Base-by-base conservation (phyloP, 1,140 invertebrate species). In the Euglossa dilemma region DNA sequence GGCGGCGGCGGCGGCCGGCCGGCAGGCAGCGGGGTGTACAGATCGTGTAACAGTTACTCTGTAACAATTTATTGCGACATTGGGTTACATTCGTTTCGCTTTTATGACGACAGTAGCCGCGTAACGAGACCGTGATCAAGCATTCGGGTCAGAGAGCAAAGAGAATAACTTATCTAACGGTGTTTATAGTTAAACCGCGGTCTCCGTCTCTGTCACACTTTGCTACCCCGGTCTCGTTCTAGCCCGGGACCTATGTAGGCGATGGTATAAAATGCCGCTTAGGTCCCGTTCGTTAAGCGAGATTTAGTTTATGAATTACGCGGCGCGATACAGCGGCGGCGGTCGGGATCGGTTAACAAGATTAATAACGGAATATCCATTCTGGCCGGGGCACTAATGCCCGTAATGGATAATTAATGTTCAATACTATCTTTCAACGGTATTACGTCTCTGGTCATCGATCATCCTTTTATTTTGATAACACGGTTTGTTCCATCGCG, bases 11-110 rank as follows among this genome's bases (percentile, higher is more conserved):
- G 43, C n/a, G 11, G 25, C 1, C 9, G 57, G n/a, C n/a, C 50
- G 23, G 36, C 36, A 36, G 4, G 36, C 36, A 36, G 36, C 36
- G 36, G 36, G 36, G 36, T n/a, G n/a, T 36, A 36, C 1, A 63
- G 57, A 80, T 82, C 72, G 72, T 75, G 64, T 77, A 77, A 82
- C 80, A 59, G 73, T 82, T 75, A 67, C 45, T 43, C 45, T 64
- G 67, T 77, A 59, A 82, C 80, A 76, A 82, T 82, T 82, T 82
- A 82, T 82, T 82, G 64, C 80, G 80, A 82, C 80, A 82, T 66
- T 75, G 52, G 52, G 63, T 69, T 82, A 69, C 52, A 82, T 82
- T 82, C 80, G 80, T 77, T 82, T 77, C 72, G 79, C 70, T 80
- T 80, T 74, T 80, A 80, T 52, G 79, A 80, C 79, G 79, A 80